These are phyloP conservation scores for Uria aalge DNA, from an alignment of 2,113 vertebrate genomes.

Conservation along the genomic window DNA sequence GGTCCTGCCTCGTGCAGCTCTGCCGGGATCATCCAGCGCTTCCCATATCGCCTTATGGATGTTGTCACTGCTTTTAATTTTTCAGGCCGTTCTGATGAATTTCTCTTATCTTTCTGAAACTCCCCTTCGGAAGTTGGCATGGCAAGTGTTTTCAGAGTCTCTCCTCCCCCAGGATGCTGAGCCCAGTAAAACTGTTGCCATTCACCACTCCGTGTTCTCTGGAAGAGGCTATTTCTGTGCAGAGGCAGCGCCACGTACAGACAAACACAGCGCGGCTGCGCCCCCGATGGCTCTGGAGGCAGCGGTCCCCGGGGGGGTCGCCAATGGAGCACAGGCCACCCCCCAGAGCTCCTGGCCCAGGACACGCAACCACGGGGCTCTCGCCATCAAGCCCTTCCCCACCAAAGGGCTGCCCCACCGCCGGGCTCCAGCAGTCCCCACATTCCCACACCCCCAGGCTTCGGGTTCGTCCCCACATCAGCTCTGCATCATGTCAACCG, in stretches of 20 bases:
- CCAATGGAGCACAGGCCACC: fast-evolving
- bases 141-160: background rate
- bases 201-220: background rate
- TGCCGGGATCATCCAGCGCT: background rate
- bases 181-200: background rate
- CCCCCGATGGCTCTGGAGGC: background rate
- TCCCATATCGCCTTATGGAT: fast-evolving
- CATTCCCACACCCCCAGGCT: background rate
- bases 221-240: background rate
- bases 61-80: background rate
- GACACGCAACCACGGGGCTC: fast-evolving
- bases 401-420: background rate
- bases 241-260: fast-evolving
- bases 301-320: fast-evolving
- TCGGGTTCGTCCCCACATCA: fast-evolving
- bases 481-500: background rate
- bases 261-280: background rate
- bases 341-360: no score
- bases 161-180: background rate
- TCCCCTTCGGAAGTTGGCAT: background rate
- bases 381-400: background rate
- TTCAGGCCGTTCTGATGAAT: background rate
- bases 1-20: background rate
- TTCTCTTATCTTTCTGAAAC: background rate
- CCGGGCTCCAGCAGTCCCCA: background rate